Conservation (phyloP, 2,888 invertebrate species). For the Drosophila mettleri region DNA sequence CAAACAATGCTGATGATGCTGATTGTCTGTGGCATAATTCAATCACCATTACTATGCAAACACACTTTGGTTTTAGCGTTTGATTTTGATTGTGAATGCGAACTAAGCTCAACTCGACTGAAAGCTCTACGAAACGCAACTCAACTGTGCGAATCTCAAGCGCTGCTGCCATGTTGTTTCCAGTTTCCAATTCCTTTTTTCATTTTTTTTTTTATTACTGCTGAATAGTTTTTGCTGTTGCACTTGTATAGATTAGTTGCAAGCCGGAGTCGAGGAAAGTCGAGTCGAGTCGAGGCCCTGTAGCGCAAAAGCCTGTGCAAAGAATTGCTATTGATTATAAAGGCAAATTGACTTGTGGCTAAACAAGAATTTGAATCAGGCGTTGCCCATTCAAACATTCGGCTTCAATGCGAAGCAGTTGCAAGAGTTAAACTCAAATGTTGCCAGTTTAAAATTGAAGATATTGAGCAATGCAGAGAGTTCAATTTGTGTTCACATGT, state of each 20-base stretch:
- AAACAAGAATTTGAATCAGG: constrained; percentile 7
- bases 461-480: not conserved
- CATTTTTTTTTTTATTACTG: not conserved
- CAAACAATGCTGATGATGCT: constrained; percentile 79
- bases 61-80: constrained; percentile 64
- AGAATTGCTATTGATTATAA: constrained; percentile 44
- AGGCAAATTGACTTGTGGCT: constrained; percentile 49
- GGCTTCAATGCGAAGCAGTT: not conserved
- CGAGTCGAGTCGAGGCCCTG: constrained; percentile 4
- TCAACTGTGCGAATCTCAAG: constrained; percentile 8
- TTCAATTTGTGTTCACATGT: not conserved
- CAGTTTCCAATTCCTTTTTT: not conserved
- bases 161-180: constrained; percentile 10
- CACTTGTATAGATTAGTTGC: constrained; percentile 24
- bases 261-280: constrained; percentile 1
- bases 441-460: not conserved
- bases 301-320: constrained; percentile 16
- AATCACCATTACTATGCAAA: constrained; percentile 80
- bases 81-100: constrained; percentile 67
- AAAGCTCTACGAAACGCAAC: not conserved
- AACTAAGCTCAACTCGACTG: constrained; percentile 10
- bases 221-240: not conserved
- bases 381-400: not conserved
- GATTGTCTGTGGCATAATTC: constrained; percentile 77
- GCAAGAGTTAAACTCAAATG: not conserved